Evolutionary conservation across 2,888 invertebrate genomes (phyloP), one percentile per base, ranked within the genome.

Genomic region (Masnerella sp.): DNA sequence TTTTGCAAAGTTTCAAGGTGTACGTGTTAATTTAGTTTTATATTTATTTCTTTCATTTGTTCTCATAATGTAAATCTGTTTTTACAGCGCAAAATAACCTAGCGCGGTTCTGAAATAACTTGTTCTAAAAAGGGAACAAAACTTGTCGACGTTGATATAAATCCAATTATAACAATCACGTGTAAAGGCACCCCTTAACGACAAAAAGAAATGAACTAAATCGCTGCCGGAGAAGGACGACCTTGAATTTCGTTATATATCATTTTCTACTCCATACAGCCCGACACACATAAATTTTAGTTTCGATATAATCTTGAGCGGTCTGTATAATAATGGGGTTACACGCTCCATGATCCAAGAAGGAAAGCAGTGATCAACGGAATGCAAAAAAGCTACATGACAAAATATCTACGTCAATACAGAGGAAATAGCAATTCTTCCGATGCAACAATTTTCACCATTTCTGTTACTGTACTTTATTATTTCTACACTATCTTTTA

Each of bases 291-390:
- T 73, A 73, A 73, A 73, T 62, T 73, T 73, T 56, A 68, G 73
- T 73, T 68, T 73, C 73, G 67, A 68, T 68, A 73, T 68, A 68
- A 73, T 73, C 73, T 73, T 67, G 45, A 42, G 58, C 62, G 68
- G 68, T 59, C 64, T 68, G 73, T 74, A 62, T 74, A 74, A 74
- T 68, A 74, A 74, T 61, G 67, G 73, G 61, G 72, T 67, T 72
- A 67, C 51, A 67, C 67, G 67, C 56, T 67, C 30, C 51, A 36
- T 47, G 62, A 73, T 73, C 61, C 42, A 62, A 61, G 45, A 59
- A 61, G 56, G 49, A 67, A 73, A 62, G 42, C 47, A 62, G 32
- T 42, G 54, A 49, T 72, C 67, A 22, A n/a, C n/a, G 34, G 59
- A 45, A 59, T 61, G 67, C 72, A 58, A 61, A 67, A 71, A 72